phyloP scores from a whole-genome alignment of 2,888 invertebrate genomes.

The Lingula anatina region DNA sequence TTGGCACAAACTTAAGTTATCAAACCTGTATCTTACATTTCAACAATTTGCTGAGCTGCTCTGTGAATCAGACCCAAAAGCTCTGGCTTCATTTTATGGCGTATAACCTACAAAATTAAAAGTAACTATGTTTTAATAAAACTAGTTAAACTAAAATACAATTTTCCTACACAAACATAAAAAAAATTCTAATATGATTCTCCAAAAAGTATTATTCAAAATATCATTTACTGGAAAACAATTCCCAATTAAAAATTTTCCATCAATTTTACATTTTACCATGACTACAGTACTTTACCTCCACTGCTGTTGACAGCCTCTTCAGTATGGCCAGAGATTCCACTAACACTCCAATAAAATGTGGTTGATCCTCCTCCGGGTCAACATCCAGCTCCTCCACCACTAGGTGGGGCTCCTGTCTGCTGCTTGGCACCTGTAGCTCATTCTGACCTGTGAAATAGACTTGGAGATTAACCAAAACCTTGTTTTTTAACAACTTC shows the following conservation, averaged over 20 bases:
- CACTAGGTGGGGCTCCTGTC: slow-evolving; percentile 9
- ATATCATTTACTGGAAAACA: too few species aligned
- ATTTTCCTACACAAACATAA: neutral
- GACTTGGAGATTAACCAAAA: neutral
- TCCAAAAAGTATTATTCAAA: too few species aligned
- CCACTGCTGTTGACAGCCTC: slow-evolving; percentile 76
- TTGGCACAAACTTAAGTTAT: too few species aligned
- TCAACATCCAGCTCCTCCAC: slow-evolving; percentile 34
- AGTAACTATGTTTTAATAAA: neutral
- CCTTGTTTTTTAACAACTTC: neutral
- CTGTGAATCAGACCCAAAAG: slow-evolving; percentile 72
- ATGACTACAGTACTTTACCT: slow-evolving; percentile 75
- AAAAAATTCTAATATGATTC: too few species aligned
- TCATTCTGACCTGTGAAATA: neutral
- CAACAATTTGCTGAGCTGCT: slow-evolving; percentile 70
- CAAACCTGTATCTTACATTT: slow-evolving; percentile 21
- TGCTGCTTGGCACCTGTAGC: neutral
- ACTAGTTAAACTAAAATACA: neutral
- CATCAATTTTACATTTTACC: too few species aligned
- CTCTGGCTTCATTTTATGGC: slow-evolving; percentile 67
- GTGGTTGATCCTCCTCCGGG: slow-evolving; percentile 56
- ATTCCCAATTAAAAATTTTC: too few species aligned
- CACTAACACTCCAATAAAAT: slow-evolving; percentile 70
- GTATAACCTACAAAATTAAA: neutral
- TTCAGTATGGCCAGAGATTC: slow-evolving; percentile 80